These are phyloP conservation scores for Tetanocera ferruginea DNA, from an alignment of 2,888 invertebrate species.

Conservation along the genomic window DNA sequence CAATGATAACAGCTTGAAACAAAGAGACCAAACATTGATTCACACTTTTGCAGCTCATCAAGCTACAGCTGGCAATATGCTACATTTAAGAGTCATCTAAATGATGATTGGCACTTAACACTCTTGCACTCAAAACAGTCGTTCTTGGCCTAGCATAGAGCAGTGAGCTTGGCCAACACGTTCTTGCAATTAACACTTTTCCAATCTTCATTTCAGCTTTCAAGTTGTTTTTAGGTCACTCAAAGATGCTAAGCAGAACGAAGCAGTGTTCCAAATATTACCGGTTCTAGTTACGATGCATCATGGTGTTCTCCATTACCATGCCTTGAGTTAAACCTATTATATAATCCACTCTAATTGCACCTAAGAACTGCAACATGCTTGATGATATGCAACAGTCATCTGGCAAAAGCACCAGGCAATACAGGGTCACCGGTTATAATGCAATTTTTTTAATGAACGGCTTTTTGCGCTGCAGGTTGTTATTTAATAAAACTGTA, in stretches of 20 bases:
- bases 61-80: too few species aligned
- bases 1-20: background rate
- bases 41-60: background rate
- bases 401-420: too few species aligned
- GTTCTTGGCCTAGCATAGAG: background rate
- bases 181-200: conserved; percentile 31
- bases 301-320: too few species aligned
- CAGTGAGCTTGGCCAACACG: background rate
- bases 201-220: background rate
- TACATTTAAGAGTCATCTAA: background rate
- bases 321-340: background rate
- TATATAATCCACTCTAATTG: conserved; percentile 10
- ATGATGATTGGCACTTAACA: background rate
- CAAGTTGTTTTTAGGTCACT: conserved; percentile 10
- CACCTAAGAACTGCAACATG: background rate
- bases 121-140: background rate
- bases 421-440: too few species aligned
- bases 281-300: background rate
- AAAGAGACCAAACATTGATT: background rate
- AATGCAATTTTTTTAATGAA: too few species aligned
- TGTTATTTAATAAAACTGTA: too few species aligned
- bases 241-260: background rate
- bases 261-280: background rate
- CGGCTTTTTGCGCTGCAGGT: too few species aligned
- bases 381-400: background rate